Evolutionary conservation across 2,797 vertebrate genomes (phyloP).

Genomic region (Pyrocephalus nanus): DNA sequence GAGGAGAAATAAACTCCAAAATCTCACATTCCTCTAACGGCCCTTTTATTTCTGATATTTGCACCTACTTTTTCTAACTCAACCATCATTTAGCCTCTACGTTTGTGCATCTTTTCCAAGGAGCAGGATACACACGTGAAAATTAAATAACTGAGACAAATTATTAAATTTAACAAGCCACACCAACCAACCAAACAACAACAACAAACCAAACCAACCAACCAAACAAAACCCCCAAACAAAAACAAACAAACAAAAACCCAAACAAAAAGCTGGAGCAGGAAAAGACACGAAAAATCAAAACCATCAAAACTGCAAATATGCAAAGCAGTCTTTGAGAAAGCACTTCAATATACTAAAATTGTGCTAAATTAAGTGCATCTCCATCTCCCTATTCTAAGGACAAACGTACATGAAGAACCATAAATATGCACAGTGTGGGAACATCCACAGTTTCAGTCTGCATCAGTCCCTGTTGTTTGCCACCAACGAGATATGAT

Average conservation of each 20-base stretch:
- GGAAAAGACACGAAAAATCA: background rate
- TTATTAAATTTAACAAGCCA: background rate
- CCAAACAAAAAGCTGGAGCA: background rate
- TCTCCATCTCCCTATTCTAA: background rate
- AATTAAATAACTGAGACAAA: background rate
- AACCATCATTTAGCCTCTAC: background rate
- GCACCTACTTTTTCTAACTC: background rate
- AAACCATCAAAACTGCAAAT: background rate
- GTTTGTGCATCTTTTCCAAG: background rate
- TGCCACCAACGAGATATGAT: rapidly evolving
- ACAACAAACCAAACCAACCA: background rate
- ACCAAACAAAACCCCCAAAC: background rate
- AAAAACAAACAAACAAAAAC: background rate
- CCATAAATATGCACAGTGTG: background rate
- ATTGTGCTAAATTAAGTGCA: background rate
- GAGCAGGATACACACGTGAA: background rate
- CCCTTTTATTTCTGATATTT: background rate
- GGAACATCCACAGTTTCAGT: background rate
- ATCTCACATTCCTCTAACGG: background rate
- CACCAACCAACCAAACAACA: background rate
- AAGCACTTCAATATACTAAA: background rate
- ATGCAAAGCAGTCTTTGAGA: background rate
- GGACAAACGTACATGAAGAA: rapidly evolving
- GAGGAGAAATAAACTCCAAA: background rate
- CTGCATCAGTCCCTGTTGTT: background rate